A percentile compares a stretch with the other conserved stretches of the same genome.
Conservation (phyloP, 92 coral and sea anemone species). For the Actinostola sp. region DNA sequence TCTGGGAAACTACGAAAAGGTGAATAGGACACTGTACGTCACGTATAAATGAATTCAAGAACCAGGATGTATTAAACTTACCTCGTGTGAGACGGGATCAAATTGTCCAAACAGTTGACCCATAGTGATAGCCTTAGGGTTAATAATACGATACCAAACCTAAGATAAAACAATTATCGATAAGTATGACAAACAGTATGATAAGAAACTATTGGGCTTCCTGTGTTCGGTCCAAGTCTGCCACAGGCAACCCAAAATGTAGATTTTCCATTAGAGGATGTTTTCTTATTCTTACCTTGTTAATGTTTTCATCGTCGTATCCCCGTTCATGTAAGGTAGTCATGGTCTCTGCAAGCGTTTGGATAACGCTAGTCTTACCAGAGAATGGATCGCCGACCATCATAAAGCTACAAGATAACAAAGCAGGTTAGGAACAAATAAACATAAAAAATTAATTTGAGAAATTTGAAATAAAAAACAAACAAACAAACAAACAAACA, state of each 20-base stretch:
- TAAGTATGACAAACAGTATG: no score
- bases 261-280: no score
- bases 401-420: conserved; percentile 86
- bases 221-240: no score
- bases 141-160: conserved; percentile 97
- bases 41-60: no score
- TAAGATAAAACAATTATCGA: conserved; percentile 9
- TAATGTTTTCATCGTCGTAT: conserved; percentile 92
- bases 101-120: conserved; percentile 99
- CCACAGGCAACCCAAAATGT: conserved; percentile 3
- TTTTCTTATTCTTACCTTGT: no score
- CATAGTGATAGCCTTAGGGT: conserved; percentile 98
- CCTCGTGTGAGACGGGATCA: conserved; percentile 99
- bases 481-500: not conserved
- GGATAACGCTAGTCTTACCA: conserved; percentile 88
- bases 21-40: no score
- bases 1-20: no score
- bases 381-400: conserved; percentile 99
- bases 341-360: conserved; percentile 91
- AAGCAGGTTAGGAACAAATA: no score
- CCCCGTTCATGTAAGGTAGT: conserved; percentile 78
- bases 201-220: no score
- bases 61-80: no score
- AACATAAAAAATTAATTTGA: no score
- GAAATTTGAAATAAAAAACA: no score